Evolutionary conservation across 2,797 vertebrate species (phyloP), one percentile per base, ranked within the genome.

Genomic region (Xiphorhynchus erythropygius): DNA sequence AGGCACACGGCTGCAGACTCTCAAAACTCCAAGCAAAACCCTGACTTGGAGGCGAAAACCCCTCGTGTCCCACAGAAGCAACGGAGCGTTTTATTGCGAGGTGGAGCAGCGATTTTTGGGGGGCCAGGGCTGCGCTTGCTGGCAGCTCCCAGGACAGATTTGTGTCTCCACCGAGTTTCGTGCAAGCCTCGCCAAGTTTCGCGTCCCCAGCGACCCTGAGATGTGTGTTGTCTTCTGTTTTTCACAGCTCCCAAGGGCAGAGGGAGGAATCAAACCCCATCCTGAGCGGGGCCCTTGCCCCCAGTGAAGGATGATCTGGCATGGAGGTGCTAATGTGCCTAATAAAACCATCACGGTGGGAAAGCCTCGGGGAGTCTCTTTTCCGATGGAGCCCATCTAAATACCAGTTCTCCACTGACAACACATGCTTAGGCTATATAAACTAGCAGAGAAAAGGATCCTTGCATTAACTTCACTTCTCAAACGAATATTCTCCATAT

Each of bases 81-180:
- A 22, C 56, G 12, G 84, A 89, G 75, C 2, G 0, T 89, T 94
- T 91, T 60, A 84, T 13, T 73, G 71, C 0, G 0, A 83, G 63
- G 44, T 0, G 0, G 41, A 68, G 18, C 25, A 11, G 50, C 0
- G 8, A 18, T 56, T 60, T 53, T 84, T n/a, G 24, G 44, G 73
- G 62, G 5, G 15, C 46, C 11, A 1, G 57, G 37, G 57, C 64
- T 83, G 73, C 1, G 46, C 55, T 28, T 44, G 47, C 59, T 70
- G 85, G 63, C 75, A 55, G 70, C 86, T 77, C 75, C 65, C 44
- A 10, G 89, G 56, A 24, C 53, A 87, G 60, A 79, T 85, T 68
- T 77, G 68, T 77, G 81, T 37, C 88, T 84, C 52, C 68, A 13
- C n/a, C 0, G 32, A 21, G 52, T 49, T 82, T 57, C 53, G 56